Conservation (phyloP, 2,797 vertebrate species). For the Epinephelus malabaricus region DNA sequence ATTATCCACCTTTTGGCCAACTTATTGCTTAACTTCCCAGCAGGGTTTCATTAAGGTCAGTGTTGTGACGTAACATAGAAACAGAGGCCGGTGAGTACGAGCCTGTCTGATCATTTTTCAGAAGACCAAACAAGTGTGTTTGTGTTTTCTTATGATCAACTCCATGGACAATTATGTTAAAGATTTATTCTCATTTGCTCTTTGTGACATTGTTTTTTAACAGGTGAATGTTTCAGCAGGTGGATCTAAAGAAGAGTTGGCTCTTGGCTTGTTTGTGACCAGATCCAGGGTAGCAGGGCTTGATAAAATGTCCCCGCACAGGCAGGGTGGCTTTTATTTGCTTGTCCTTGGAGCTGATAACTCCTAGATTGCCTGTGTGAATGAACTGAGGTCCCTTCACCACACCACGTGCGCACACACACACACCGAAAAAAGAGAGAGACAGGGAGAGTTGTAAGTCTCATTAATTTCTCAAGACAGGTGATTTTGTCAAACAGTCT, state of each 20-base stretch:
- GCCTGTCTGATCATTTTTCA: neutral
- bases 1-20: neutral
- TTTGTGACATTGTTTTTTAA: constrained; percentile 11
- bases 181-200: neutral
- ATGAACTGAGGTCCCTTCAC: constrained; percentile 89
- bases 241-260: constrained; percentile 63
- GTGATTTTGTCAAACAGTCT: neutral
- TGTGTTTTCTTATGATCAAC: neutral
- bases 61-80: constrained; percentile 12
- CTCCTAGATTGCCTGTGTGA: constrained; percentile 86
- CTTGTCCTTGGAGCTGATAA: constrained; percentile 90
- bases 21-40: neutral
- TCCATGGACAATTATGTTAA: too few species aligned
- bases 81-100: neutral
- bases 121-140: neutral
- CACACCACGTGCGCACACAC: constrained; percentile 60
- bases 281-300: constrained; percentile 68
- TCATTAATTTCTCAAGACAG: constrained; percentile 2
- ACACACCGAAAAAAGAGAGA: neutral
- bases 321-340: constrained; percentile 85
- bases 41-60: constrained; percentile 43
- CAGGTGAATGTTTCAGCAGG: constrained; percentile 19
- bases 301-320: constrained; percentile 85
- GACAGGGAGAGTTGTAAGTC: neutral
- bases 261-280: constrained; percentile 82